A percentile compares a stretch with the other conserved stretches of the same genome.
Evolutionary conservation across 2,797 vertebrate genomes (phyloP).

Genomic region (Ctenopoma kingsleyae): DNA sequence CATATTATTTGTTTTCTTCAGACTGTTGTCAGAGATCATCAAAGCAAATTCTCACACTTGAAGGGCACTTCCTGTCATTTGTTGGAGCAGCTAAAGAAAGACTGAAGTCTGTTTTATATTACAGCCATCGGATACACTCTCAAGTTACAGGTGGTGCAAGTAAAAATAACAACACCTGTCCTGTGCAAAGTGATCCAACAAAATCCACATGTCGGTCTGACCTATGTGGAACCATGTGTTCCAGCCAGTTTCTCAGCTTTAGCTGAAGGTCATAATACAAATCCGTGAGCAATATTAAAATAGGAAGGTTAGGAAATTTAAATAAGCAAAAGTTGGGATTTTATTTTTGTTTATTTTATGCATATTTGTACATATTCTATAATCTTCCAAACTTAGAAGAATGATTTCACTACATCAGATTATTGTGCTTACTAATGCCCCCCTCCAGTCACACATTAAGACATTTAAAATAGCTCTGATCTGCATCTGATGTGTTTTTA

Average conservation of each 20-base stretch:
- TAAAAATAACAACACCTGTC: constrained; percentile 24
- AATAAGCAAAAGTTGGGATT: neutral
- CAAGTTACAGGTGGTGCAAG: constrained; percentile 20
- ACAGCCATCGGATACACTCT: constrained; percentile 16
- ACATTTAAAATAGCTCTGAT: too few species aligned
- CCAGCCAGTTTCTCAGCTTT: neutral
- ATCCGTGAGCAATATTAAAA: neutral
- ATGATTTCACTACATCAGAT: too few species aligned
- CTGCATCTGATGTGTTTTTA: too few species aligned
- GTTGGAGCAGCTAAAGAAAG: constrained; percentile 31
- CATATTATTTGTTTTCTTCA: constrained; percentile 76
- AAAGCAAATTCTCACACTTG: constrained; percentile 54
- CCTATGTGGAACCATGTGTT: neutral
- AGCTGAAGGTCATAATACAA: neutral
- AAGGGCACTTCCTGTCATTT: constrained; percentile 61
- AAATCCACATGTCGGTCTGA: neutral
- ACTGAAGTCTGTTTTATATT: constrained; percentile 12
- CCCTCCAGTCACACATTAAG: too few species aligned
- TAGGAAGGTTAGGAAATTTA: too few species aligned
- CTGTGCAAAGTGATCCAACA: neutral
- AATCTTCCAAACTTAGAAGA: neutral
- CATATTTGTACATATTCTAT: neutral
- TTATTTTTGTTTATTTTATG: too few species aligned
- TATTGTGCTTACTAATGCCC: too few species aligned
- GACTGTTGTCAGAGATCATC: constrained; percentile 64